Conservation (phyloP, 2,888 invertebrate species). For the Ophion ellenae region DNA sequence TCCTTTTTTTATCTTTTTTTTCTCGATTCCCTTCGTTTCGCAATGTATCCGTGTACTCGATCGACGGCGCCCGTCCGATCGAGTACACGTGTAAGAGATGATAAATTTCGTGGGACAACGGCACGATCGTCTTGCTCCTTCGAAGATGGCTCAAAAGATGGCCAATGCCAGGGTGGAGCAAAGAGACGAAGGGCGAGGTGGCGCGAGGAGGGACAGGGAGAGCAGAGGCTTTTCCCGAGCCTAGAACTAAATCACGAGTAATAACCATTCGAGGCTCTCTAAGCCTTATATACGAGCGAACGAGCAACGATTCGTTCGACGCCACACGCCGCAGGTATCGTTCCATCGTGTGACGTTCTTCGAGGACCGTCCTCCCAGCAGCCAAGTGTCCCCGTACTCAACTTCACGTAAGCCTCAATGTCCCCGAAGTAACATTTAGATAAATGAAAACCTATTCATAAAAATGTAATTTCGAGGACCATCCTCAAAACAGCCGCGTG, state of each 20-base stretch:
- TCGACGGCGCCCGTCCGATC: no score
- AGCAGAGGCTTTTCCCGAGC: slow-evolving; percentile 62
- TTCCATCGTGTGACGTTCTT: slow-evolving; percentile 28
- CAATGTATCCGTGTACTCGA: not conserved
- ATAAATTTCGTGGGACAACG: slow-evolving; percentile 50
- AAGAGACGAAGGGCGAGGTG: not conserved
- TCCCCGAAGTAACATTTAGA: no score
- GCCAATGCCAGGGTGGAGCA: slow-evolving; percentile 6
- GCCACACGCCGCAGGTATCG: slow-evolving; percentile 61
- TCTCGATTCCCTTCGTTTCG: not conserved
- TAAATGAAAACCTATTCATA: no score
- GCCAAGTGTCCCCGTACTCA: no score
- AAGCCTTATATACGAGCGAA: slow-evolving; percentile 74
- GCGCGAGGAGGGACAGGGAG: slow-evolving; percentile 17
- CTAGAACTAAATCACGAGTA: slow-evolving; percentile 75
- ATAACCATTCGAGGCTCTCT: slow-evolving; percentile 72
- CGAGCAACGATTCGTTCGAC: slow-evolving; percentile 71
- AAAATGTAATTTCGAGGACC: no score
- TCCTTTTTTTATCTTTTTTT: not conserved
- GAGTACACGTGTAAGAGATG: slow-evolving; percentile 23
- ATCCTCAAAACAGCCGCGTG: no score
- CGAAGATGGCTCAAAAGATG: slow-evolving; percentile 51
- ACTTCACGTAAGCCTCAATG: no score
- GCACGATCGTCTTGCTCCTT: slow-evolving; percentile 37
- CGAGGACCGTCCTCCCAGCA: no score